phyloP scores from a whole-genome alignment of 2,797 vertebrate species.

The Sylvia borin region DNA sequence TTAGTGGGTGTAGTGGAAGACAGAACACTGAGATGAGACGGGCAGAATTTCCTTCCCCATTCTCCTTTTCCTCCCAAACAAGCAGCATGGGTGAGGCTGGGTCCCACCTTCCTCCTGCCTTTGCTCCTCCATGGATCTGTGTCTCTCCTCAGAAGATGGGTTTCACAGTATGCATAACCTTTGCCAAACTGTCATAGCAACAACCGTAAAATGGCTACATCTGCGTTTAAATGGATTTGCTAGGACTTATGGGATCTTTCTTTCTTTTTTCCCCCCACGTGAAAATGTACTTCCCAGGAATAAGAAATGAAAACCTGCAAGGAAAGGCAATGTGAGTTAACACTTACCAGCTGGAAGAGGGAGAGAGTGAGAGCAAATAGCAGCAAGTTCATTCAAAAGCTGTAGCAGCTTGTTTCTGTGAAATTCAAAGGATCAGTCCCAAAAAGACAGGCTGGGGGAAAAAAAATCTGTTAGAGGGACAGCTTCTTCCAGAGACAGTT shows the following conservation, averaged over 20 bases:
- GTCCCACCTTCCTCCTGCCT: not conserved
- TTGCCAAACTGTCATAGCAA: constrained; percentile 58
- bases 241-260: constrained; percentile 15
- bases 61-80: not conserved
- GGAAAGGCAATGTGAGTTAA: constrained; percentile 54
- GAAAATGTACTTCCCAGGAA: constrained; percentile 65
- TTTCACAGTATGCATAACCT: constrained; percentile 41
- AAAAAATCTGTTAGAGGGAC: constrained; percentile 9
- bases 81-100: not conserved
- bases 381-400: constrained; percentile 45
- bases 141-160: not conserved
- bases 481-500: constrained; percentile 36
- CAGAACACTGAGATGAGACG: accelerated
- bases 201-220: constrained; percentile 47
- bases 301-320: constrained; percentile 60
- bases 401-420: constrained; percentile 6
- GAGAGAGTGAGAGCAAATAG: constrained; percentile 33
- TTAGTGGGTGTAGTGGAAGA: not conserved
- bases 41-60: not conserved
- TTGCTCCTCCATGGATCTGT: not conserved
- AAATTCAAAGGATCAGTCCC: constrained; percentile 54
- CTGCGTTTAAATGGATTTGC: constrained; percentile 51
- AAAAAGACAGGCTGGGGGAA: not conserved
- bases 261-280: not conserved
- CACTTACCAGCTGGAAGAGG: constrained; percentile 65